Conservation (phyloP, 2,888 invertebrate genomes). For the Noctua comes region DNA sequence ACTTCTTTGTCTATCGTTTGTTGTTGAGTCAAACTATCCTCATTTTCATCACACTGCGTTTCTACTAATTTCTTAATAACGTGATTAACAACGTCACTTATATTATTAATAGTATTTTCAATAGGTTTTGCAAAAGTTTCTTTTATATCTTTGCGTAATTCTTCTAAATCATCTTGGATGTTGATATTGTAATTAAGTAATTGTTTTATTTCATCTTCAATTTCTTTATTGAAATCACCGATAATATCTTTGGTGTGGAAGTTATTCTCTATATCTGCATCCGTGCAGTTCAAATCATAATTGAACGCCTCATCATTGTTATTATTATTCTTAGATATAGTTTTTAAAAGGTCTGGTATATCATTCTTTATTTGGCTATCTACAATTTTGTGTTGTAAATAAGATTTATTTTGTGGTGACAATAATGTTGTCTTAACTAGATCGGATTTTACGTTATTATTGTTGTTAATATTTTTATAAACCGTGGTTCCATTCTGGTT, state of each 20-base stretch:
- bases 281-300: conserved; percentile 79
- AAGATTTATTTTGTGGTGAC: conserved; percentile 64
- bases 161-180: conserved; percentile 87
- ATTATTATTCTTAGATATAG: conserved; percentile 83
- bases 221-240: conserved; percentile 91
- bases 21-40: conserved; percentile 61
- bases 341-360: conserved; percentile 86
- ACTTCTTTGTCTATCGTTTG: conserved; percentile 71
- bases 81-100: conserved; percentile 88
- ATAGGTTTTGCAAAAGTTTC: conserved; percentile 88
- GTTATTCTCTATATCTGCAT: conserved; percentile 87
- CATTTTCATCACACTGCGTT: conserved; percentile 77
- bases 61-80: conserved; percentile 88
- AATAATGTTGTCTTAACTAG: conserved; percentile 66
- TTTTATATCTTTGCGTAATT: conserved; percentile 87
- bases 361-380: conserved; percentile 78
- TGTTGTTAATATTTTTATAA: conserved; percentile 82
- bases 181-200: conserved; percentile 87
- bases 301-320: conserved; percentile 74
- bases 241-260: conserved; percentile 88
- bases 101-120: conserved; percentile 88
- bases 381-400: conserved; percentile 66
- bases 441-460: conserved; percentile 78
- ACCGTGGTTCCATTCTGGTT: conserved; percentile 72
- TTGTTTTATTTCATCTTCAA: conserved; percentile 90